Evolutionary conservation across 2,888 invertebrate species (phyloP).

Genomic region (Odontocerum albicorne): DNA sequence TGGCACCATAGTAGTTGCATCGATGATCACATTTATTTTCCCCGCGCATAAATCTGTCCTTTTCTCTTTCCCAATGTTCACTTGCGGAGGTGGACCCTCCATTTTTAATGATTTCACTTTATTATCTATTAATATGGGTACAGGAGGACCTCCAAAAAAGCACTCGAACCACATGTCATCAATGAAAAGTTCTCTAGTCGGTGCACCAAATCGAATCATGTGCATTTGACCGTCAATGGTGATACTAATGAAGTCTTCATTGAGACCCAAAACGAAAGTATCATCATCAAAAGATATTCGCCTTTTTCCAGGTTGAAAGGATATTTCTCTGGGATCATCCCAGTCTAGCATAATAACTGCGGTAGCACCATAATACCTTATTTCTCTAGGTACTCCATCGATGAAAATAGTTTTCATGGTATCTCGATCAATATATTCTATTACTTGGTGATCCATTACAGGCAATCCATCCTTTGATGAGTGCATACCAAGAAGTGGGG

Average conservation of each 20-base stretch:
- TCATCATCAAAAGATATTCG: constrained; percentile 78
- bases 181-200: constrained; percentile 87
- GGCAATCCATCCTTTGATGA: constrained; percentile 45
- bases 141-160: constrained; percentile 87
- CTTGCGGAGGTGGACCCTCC: constrained; percentile 91
- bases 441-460: constrained; percentile 46
- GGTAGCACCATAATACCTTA: constrained; percentile 82
- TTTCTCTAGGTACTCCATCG: constrained; percentile 77
- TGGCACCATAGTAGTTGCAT: constrained; percentile 76
- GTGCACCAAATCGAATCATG: constrained; percentile 86
- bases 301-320: constrained; percentile 78
- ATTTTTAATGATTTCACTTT: constrained; percentile 78
- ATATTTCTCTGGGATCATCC: constrained; percentile 84
- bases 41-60: constrained; percentile 82
- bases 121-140: constrained; percentile 78
- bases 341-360: constrained; percentile 84
- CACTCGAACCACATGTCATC: constrained; percentile 90
- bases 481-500: constrained; percentile 51
- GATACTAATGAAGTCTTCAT: constrained; percentile 73
- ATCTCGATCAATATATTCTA: constrained; percentile 59
- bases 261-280: constrained; percentile 62
- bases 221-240: constrained; percentile 72
- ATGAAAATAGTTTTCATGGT: constrained; percentile 80
- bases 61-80: constrained; percentile 80
- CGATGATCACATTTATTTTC: constrained; percentile 80